These are phyloP conservation scores for Macrophya annulata DNA, from an alignment of 2,888 invertebrate species.

Conservation along the genomic window DNA sequence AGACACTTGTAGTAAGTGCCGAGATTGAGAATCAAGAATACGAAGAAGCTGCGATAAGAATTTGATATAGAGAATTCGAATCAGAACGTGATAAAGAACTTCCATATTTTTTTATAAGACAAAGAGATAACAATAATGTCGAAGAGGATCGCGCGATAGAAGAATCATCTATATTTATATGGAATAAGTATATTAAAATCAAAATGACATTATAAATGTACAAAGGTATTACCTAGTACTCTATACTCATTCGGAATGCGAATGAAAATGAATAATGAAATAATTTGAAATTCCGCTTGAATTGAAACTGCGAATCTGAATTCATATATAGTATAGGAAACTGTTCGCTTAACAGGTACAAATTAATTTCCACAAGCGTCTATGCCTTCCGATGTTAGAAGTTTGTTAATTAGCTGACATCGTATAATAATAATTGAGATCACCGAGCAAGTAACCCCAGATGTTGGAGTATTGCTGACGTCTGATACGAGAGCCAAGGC, in stretches of 20 bases:
- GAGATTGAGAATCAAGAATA: background rate
- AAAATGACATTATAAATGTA: no score
- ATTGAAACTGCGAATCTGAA: background rate
- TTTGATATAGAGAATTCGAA: background rate
- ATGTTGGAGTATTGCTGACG: slow-evolving; percentile 18
- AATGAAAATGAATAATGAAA: background rate
- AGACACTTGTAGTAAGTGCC: background rate
- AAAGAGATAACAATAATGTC: background rate
- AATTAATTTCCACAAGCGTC: background rate
- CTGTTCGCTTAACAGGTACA: no score
- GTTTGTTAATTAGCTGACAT: slow-evolving; percentile 33
- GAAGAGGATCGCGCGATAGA: background rate
- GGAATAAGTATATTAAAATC: no score
- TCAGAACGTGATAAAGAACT: background rate
- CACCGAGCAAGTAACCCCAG: background rate
- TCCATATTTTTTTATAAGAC: background rate
- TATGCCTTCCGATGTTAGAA: background rate
- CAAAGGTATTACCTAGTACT: background rate
- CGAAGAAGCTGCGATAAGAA: background rate
- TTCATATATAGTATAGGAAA: background rate
- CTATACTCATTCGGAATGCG: no score
- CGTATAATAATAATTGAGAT: slow-evolving; percentile 35
- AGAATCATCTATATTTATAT: no score
- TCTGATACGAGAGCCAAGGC: slow-evolving; percentile 4
- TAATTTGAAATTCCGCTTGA: background rate